Evolutionary conservation across 1,140 invertebrate genomes (phyloP).

Genomic region (Drosophila parvula): DNA sequence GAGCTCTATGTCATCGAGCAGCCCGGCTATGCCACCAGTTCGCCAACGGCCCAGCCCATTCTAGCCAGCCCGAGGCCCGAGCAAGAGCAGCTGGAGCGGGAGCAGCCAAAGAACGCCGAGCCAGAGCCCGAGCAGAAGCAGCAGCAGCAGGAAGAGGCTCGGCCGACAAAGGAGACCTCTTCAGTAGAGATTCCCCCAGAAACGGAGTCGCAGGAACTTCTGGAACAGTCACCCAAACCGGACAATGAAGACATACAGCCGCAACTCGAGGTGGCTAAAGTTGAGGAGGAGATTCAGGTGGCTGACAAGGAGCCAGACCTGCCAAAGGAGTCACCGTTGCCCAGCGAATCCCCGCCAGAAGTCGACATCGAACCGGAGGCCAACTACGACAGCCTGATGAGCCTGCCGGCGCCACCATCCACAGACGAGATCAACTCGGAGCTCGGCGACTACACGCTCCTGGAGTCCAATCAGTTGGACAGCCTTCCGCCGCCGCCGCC

Average conservation of each 20-base stretch:
- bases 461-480: slow-evolving; percentile 79
- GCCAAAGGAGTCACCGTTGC: neutral
- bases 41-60: slow-evolving; percentile 56
- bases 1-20: slow-evolving; percentile 89
- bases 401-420: slow-evolving; percentile 78
- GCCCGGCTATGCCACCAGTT: slow-evolving; percentile 86
- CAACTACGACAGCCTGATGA: slow-evolving; percentile 80
- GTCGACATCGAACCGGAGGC: slow-evolving; percentile 27
- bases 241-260: neutral
- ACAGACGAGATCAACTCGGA: slow-evolving; percentile 79
- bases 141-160: neutral
- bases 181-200: neutral
- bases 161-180: neutral
- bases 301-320: slow-evolving; percentile 1
- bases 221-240: neutral
- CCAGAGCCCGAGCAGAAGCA: neutral
- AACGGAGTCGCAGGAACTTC: neutral
- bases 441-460: slow-evolving; percentile 69
- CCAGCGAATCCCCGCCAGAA: slow-evolving; percentile 5
- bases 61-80: slow-evolving; percentile 7
- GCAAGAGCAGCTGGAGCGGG: slow-evolving; percentile 27
- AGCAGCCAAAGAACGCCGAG: neutral
- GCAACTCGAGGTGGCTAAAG: neutral
- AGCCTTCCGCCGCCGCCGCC: slow-evolving; percentile 82
- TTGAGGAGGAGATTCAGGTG: slow-evolving; percentile 74